Evolutionary conservation across 2,888 invertebrate genomes (phyloP).

Genomic region (Stenurella melanura): DNA sequence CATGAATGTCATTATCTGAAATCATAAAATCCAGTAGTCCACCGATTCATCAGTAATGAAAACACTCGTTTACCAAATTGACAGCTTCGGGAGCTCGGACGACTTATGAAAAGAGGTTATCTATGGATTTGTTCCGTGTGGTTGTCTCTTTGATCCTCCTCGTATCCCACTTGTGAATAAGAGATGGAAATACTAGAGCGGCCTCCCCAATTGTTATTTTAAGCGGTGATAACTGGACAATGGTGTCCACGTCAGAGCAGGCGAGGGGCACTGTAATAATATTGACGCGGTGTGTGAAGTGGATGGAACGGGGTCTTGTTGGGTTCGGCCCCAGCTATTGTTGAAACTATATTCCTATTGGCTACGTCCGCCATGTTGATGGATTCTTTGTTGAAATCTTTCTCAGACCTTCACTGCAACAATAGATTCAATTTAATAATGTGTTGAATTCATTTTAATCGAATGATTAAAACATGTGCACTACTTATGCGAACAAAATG

Average conservation of each 20-base stretch:
- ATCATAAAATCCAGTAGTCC: constrained; percentile 50
- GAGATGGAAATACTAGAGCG: constrained; percentile 33
- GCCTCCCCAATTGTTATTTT: constrained; percentile 56
- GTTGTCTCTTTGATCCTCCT: constrained; percentile 16
- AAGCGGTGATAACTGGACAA: constrained; percentile 67
- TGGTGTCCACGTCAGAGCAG: constrained; percentile 50
- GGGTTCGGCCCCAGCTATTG: constrained; percentile 58
- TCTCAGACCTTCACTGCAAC: constrained; percentile 43
- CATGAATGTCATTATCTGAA: constrained; percentile 49
- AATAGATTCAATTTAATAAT: constrained; percentile 43
- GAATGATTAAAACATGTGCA: constrained; percentile 4
- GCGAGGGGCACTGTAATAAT: constrained; percentile 68
- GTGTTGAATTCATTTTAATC: constrained; percentile 26
- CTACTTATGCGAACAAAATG: not conserved
- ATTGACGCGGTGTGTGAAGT: constrained; percentile 70
- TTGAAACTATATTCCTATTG: constrained; percentile 63
- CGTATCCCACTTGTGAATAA: not conserved
- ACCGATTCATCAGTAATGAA: constrained; percentile 56
- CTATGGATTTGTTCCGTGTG: constrained; percentile 28
- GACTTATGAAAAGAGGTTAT: constrained; percentile 42
- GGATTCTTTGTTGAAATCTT: constrained; percentile 36
- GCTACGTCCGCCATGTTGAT: constrained; percentile 68
- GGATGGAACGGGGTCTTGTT: constrained; percentile 63
- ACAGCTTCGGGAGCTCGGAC: constrained; percentile 43
- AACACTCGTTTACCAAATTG: constrained; percentile 58